Base-by-base conservation (phyloP, 2,113 vertebrate genomes). In the Condylura cristata region DNA sequence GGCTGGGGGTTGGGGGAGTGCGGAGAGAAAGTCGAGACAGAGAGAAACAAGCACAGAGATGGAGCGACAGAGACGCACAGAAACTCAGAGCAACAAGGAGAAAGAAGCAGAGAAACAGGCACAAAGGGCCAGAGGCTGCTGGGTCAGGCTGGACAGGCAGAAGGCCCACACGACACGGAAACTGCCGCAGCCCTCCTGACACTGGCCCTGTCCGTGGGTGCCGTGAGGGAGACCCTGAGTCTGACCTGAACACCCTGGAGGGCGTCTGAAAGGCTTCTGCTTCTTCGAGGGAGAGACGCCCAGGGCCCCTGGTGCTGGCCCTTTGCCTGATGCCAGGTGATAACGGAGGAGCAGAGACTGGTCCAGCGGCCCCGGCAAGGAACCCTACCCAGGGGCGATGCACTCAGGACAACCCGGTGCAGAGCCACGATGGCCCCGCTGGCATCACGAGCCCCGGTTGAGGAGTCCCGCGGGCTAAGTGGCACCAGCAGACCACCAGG, bases 251-350 rank as follows among this genome's bases (percentile, higher is more conserved):
- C 48, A 61, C 26, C 39, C 37, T 60, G 44, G 26, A 91, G 37
- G 72, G 51, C 79, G n/a, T 46, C 26, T 51, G 78, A 89, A n/a
- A 75, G 53, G 30, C 79, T 44, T 91, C 84, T 76, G 39, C 63
- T 70, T 63, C 70, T 71, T 72, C 53, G 76, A 63, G 28, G 20
- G 68, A 70, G 84, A 30, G 80, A 32, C 10, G 30, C 32, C 22
- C 14, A 2, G 20, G 60, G 39, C 32, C 75, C 34, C 66, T 48
- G 2, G 20, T n/a, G 44, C 26, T 2, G 20, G 2, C 66, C 41
- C 10, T 56, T 32, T 24, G 53, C n/a, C 32, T 7, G 83, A 65
- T 37, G 8, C n/a, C 44, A 5, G 34, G 44, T 17, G 61, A 65
- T 46, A 39, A 30, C 0, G 17, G 7, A 86, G 70, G 24, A 60